Evolutionary conservation across 1,140 invertebrate genomes (phyloP), one percentile per base, ranked within the genome.

Genomic region (Macrocentrus cingulum): DNA sequence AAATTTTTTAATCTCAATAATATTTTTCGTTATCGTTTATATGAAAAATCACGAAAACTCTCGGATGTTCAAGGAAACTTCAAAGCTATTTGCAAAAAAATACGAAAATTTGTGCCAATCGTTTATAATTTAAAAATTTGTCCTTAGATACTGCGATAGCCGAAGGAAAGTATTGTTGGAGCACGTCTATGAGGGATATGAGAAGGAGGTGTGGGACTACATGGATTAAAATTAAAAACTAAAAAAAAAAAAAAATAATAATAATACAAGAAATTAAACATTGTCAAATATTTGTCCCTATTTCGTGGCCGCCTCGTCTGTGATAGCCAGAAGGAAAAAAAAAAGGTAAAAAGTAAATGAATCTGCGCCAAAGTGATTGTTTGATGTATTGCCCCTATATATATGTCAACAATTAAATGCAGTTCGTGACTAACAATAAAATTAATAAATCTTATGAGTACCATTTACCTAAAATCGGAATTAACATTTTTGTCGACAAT

Each of bases 141-240:
- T n/a, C n/a, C n/a, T n/a, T n/a, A 97, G 95, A 83, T 99, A 99
- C 79, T 99, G 97, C 82, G 95, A 98, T 78, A 94, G 91, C 76
- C 85, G 96, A 69, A 86, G 95, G 64, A 94, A 94, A 82, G 94
- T 96, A 59, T 81, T 99, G 55, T 81, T 98, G 60, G 92, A 97
- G 76, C 96, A 99, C 79, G 96, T 99, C 19, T 91, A 98, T 73
- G 96, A 99, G 84, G 97, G 96, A 50, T 98, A 98, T 77, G 96
- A 98, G 76, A 97, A 95, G 81, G 95, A 98, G 69, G 93, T 93
- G 87, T 99, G 96, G 97, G 92, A 95, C 63, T 95, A 95, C 74
- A 91, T 87, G 80, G 89, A 91, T 85, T 90, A 88, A 75, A 51
- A 59, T 44, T n/a, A n/a, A n/a, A n/a, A n/a, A n/a, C n/a, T n/a